These are phyloP conservation scores for Bujurquina vittata DNA, from an alignment of 2,113 vertebrate genomes.

Conservation along the genomic window DNA sequence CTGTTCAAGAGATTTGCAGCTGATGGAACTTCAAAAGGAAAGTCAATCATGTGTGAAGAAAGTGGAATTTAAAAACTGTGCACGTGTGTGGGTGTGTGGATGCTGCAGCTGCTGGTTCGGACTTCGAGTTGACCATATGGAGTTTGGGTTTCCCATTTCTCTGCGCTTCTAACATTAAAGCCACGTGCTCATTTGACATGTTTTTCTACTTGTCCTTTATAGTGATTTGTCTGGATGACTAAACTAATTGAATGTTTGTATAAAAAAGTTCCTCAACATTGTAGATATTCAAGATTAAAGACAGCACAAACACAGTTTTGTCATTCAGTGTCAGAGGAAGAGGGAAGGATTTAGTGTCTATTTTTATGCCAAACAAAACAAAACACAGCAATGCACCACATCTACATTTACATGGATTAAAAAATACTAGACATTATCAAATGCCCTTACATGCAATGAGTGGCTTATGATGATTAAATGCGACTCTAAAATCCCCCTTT, in stretches of 20 bases:
- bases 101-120: conserved; percentile 63
- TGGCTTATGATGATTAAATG: conserved; percentile 11
- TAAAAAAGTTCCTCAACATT: not conserved
- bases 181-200: conserved; percentile 35
- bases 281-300: not conserved
- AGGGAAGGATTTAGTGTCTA: conserved; percentile 41
- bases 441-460: not conserved
- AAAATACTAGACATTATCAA: not conserved
- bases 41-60: conserved; percentile 61
- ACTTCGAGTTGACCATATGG: conserved; percentile 63
- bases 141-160: conserved; percentile 60
- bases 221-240: not conserved
- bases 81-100: conserved; percentile 11
- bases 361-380: conserved; percentile 18
- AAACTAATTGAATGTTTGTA: not conserved
- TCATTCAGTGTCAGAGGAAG: conserved; percentile 10
- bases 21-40: conserved; percentile 52
- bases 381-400: not conserved
- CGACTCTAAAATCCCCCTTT: conserved; percentile 1
- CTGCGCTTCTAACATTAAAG: conserved; percentile 45
- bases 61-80: conserved; percentile 58
- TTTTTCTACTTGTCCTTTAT: not conserved
- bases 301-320: not conserved
- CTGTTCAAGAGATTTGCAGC: conserved; percentile 38
- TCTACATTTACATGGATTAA: conserved; percentile 26